phyloP scores from a whole-genome alignment of 2,888 invertebrate genomes.

The Celastrina argiolus region DNA sequence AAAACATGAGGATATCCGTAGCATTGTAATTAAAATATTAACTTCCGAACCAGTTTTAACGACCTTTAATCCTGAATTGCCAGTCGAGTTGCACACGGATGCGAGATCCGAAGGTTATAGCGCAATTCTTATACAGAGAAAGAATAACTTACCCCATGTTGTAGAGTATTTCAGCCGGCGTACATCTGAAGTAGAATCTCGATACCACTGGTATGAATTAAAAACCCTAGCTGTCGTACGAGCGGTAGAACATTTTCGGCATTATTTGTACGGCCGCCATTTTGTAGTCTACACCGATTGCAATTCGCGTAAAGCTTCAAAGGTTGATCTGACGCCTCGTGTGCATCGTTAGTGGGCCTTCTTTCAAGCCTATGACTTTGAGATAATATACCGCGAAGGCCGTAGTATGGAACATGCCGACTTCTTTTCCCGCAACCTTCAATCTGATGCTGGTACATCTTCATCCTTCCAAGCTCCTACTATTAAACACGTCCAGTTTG shows the following conservation, averaged over 20 bases:
- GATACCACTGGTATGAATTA: neutral
- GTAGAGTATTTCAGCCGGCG: neutral
- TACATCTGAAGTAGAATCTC: neutral
- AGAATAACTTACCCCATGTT: slow-evolving; percentile 3
- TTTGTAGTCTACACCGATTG: neutral
- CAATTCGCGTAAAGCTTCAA: neutral
- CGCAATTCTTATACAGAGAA: slow-evolving; percentile 31
- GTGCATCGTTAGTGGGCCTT: neutral
- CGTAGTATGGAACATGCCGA: neutral
- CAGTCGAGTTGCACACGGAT: slow-evolving; percentile 35
- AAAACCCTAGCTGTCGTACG: neutral
- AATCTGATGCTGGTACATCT: neutral
- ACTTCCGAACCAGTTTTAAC: slow-evolving; percentile 31
- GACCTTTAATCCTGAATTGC: slow-evolving; percentile 31
- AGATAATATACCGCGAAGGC: neutral
- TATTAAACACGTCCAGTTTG: neutral
- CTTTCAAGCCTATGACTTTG: slow-evolving; percentile 23
- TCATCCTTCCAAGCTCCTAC: too few species aligned
- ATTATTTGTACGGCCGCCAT: neutral
- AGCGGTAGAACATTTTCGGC: neutral
- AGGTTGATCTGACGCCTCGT: neutral
- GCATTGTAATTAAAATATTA: slow-evolving; percentile 8
- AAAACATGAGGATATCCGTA: neutral
- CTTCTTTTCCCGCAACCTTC: neutral
- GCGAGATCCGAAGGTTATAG: slow-evolving; percentile 36